Evolutionary conservation across 2,797 vertebrate genomes (phyloP).

Genomic region (Parambassis ranga): DNA sequence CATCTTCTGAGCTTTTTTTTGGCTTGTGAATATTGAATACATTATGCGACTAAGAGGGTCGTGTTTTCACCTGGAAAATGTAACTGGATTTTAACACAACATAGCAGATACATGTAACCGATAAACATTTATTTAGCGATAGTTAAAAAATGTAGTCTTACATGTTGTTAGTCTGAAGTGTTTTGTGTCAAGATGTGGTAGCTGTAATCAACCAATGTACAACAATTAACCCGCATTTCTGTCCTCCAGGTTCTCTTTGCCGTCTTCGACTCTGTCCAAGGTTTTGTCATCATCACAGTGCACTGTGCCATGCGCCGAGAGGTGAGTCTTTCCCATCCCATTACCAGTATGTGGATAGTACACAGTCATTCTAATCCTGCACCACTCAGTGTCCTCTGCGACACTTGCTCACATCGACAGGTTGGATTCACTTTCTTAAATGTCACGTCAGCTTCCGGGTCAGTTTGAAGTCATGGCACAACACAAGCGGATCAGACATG

Average conservation of each 20-base stretch:
- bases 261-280: slow-evolving; percentile 96
- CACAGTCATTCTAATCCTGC: slow-evolving; percentile 5
- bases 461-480: slow-evolving; percentile 33
- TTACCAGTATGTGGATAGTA: background rate
- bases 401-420: background rate
- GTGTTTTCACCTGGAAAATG: no score
- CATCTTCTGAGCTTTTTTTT: no score
- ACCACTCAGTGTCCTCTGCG: background rate
- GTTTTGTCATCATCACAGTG: slow-evolving; percentile 97
- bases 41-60: no score
- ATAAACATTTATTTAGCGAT: no score
- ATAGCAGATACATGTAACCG: no score
- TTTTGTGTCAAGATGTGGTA: no score
- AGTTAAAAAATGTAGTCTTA: no score
- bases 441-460: slow-evolving; percentile 47
- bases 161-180: no score
- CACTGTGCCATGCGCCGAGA: slow-evolving; percentile 97
- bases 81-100: no score
- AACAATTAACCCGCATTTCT: background rate
- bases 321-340: slow-evolving; percentile 76
- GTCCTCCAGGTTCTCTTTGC: slow-evolving; percentile 94
- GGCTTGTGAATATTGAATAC: background rate
- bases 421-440: slow-evolving; percentile 42
- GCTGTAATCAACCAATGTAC: background rate
- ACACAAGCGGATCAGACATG: slow-evolving; percentile 42